Percentiles rank a stretch among this genome's conserved stretches.
phyloP scores from a whole-genome alignment of 2,888 invertebrate species.

The Torymus texanus region DNA sequence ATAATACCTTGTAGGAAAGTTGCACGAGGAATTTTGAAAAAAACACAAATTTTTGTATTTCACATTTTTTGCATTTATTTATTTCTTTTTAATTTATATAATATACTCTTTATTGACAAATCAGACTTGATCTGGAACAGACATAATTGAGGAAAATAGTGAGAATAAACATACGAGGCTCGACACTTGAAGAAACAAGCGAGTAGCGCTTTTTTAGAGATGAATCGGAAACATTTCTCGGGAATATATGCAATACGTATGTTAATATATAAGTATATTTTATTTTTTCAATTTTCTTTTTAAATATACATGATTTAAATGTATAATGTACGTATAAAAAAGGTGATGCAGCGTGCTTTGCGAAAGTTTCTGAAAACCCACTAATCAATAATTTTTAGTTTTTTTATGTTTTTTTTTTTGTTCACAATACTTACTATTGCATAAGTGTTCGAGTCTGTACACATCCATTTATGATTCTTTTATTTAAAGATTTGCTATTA shows the following conservation, averaged over 20 bases:
- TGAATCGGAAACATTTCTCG: constrained; percentile 19
- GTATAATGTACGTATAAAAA: constrained; percentile 52
- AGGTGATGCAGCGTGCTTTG: constrained; percentile 40
- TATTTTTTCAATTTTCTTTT: constrained; percentile 7
- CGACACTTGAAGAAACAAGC: constrained; percentile 48
- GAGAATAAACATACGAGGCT: constrained; percentile 49
- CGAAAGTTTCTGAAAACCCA: constrained; percentile 27
- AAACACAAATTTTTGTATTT: constrained; percentile 1
- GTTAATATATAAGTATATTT: not conserved
- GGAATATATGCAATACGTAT: constrained; percentile 6
- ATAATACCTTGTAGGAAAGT: not conserved
- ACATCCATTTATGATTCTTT: constrained; percentile 19
- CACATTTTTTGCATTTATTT: constrained; percentile 47
- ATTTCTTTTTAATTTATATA: constrained; percentile 42
- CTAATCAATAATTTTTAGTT: constrained; percentile 6
- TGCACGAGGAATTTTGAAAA: not conserved
- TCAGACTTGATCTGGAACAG: constrained; percentile 52
- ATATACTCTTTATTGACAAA: constrained; percentile 52
- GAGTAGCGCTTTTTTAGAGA: constrained; percentile 34
- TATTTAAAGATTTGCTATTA: not conserved
- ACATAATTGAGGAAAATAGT: constrained; percentile 50
- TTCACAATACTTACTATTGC: constrained; percentile 14
- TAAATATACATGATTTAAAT: constrained; percentile 28
- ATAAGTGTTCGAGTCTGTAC: constrained; percentile 15
- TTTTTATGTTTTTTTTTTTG: constrained; percentile 2